phyloP scores from a whole-genome alignment of 2,797 vertebrate genomes.

The Semotilus atromaculatus region DNA sequence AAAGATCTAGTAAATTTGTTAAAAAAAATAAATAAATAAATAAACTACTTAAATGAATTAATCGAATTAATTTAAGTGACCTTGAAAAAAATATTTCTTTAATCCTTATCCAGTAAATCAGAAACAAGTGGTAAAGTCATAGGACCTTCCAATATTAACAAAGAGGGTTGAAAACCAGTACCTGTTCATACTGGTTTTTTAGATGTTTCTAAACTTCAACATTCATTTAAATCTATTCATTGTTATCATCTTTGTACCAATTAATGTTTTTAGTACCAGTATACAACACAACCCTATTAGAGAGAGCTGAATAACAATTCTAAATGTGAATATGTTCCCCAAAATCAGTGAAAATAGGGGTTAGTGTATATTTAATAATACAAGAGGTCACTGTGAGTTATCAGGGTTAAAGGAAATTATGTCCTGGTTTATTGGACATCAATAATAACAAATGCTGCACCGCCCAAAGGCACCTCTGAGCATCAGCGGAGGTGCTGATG shows the following conservation, averaged over 20 bases:
- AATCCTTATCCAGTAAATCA: background rate
- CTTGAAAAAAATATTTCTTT: background rate
- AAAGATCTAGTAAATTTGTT: background rate
- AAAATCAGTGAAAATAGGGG: background rate
- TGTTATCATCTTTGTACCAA: background rate
- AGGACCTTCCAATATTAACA: background rate
- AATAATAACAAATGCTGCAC: slow-evolving; percentile 50
- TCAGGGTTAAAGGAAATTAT: background rate
- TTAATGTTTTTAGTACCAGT: background rate
- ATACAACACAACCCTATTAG: background rate
- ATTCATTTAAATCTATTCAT: background rate
- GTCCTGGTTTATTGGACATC: slow-evolving; percentile 32
- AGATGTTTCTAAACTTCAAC: background rate
- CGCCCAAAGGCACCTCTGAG: slow-evolving; percentile 45
- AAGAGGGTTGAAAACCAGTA: background rate
- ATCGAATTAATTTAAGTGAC: background rate
- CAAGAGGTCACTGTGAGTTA: background rate
- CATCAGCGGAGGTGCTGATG: slow-evolving; percentile 50
- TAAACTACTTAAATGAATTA: background rate
- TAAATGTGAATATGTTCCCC: background rate
- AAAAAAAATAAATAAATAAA: background rate
- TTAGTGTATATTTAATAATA: background rate
- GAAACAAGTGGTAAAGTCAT: background rate
- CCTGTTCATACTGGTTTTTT: background rate
- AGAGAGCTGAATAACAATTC: background rate